Conservation (phyloP, 2,888 invertebrate genomes). For the Portevinia maculata region DNA sequence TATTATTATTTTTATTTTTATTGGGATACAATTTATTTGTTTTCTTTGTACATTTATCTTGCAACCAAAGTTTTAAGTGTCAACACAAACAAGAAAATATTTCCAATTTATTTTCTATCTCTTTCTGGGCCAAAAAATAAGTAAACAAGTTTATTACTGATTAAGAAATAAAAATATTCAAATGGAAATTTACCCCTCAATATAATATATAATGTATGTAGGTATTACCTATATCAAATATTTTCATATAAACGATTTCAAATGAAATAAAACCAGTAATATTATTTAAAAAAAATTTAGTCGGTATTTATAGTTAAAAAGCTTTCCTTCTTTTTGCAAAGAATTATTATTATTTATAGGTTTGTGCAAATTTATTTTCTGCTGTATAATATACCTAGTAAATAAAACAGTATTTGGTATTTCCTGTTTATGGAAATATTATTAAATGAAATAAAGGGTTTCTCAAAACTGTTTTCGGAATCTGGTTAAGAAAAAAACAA, state of each 20-base stretch:
- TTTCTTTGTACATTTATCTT: constrained; percentile 1
- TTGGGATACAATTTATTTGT: constrained; percentile 4
- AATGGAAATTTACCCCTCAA: constrained; percentile 62
- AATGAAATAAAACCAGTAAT: constrained; percentile 43
- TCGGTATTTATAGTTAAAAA: constrained; percentile 23
- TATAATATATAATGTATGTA: too few relatives aligned
- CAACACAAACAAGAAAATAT: constrained; percentile 11
- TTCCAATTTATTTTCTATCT: neutral
- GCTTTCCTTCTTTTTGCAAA: neutral
- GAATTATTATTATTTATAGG: constrained; percentile 16
- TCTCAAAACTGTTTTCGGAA: constrained; percentile 65
- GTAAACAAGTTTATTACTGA: constrained; percentile 59
- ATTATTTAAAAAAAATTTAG: too few relatives aligned
- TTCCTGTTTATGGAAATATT: constrained; percentile 62
- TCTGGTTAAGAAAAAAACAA: constrained; percentile 37
- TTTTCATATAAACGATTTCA: constrained; percentile 4
- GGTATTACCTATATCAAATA: too few relatives aligned
- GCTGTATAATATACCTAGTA: constrained; percentile 13
- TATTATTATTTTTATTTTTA: too few relatives aligned
- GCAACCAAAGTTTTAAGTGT: neutral
- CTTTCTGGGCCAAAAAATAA: neutral
- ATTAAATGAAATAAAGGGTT: constrained; percentile 40
- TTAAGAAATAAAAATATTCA: constrained; percentile 63
- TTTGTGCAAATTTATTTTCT: constrained; percentile 33
- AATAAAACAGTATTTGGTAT: constrained; percentile 37